These are phyloP conservation scores for Carcinoscorpius rotundicauda DNA, from an alignment of 1,140 invertebrate species.

Conservation along the genomic window DNA sequence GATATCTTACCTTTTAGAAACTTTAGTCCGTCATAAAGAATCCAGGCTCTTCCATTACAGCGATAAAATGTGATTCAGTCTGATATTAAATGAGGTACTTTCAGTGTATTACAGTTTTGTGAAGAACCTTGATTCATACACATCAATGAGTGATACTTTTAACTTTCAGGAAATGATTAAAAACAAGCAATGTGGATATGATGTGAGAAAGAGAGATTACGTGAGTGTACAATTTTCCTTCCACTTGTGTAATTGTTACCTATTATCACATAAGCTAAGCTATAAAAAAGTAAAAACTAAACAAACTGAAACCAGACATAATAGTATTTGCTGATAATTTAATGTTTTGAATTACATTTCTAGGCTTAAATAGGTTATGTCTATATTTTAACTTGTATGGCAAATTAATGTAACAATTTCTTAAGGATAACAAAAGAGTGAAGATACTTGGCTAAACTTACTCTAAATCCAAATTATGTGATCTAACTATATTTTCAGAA, in stretches of 20 bases:
- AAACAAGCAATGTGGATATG: slow-evolving; percentile 78
- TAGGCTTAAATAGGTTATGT: too few species aligned
- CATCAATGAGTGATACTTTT: not conserved
- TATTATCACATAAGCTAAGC: not conserved
- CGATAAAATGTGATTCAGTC: not conserved
- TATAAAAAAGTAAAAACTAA: not conserved
- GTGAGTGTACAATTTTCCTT: slow-evolving; percentile 47
- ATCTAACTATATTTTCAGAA: too few species aligned
- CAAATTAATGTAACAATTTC: too few species aligned
- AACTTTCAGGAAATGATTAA: slow-evolving; percentile 49
- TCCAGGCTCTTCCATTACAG: too few species aligned
- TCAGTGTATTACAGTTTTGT: slow-evolving; percentile 7
- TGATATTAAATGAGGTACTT: slow-evolving; percentile 24
- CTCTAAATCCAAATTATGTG: too few species aligned
- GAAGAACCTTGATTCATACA: too few species aligned
- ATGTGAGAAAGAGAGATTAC: slow-evolving; percentile 73
- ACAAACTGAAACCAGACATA: not conserved
- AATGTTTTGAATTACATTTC: not conserved
- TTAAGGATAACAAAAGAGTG: too few species aligned
- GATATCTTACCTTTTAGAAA: too few species aligned
- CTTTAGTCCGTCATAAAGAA: too few species aligned
- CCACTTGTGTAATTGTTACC: not conserved
- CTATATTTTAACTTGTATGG: too few species aligned
- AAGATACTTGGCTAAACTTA: too few species aligned
- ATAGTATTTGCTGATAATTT: not conserved